Conservation (phyloP, 2,797 vertebrate genomes). For the Neostethus bicornis region DNA sequence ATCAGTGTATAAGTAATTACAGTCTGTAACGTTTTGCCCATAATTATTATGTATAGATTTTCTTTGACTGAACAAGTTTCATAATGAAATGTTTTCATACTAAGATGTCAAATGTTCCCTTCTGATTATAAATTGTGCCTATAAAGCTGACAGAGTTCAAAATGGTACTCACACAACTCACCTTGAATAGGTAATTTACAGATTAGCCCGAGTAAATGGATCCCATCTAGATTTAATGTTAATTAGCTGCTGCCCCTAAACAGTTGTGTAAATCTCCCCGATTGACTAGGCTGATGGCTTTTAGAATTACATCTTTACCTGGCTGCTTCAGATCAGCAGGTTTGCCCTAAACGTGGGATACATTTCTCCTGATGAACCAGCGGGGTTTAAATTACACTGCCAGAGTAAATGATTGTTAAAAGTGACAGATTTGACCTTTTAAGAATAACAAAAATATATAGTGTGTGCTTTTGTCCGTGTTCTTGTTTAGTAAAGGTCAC, state of each 20-base stretch:
- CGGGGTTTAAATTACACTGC: slow-evolving; percentile 51
- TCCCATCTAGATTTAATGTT: slow-evolving; percentile 60
- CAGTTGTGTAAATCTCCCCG: slow-evolving; percentile 57
- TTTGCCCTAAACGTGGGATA: slow-evolving; percentile 27
- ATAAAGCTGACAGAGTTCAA: slow-evolving; percentile 35
- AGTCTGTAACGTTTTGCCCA: slow-evolving; percentile 58
- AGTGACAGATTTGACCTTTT: slow-evolving; percentile 63
- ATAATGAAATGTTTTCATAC: slow-evolving; percentile 37
- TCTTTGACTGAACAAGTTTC: slow-evolving; percentile 61
- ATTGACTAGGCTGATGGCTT: slow-evolving; percentile 46
- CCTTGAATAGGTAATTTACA: slow-evolving; percentile 60
- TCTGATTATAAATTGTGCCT: slow-evolving; percentile 45
- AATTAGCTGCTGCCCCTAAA: slow-evolving; percentile 62
- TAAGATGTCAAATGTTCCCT: slow-evolving; percentile 32
- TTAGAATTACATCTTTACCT: slow-evolving; percentile 43
- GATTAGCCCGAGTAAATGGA: slow-evolving; percentile 63
- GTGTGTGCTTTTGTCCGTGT: slow-evolving; percentile 44
- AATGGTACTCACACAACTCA: slow-evolving; percentile 32
- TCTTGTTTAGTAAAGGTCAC: slow-evolving; percentile 59
- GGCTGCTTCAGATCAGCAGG: slow-evolving; percentile 31
- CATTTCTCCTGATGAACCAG: slow-evolving; percentile 27
- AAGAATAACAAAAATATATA: slow-evolving; percentile 52
- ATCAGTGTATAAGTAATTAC: slow-evolving; percentile 61
- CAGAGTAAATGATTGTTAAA: slow-evolving; percentile 46
- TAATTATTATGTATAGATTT: slow-evolving; percentile 78